These are phyloP conservation scores for Fragum whitleyi DNA, from an alignment of 2,888 invertebrate species.

Conservation along the genomic window DNA sequence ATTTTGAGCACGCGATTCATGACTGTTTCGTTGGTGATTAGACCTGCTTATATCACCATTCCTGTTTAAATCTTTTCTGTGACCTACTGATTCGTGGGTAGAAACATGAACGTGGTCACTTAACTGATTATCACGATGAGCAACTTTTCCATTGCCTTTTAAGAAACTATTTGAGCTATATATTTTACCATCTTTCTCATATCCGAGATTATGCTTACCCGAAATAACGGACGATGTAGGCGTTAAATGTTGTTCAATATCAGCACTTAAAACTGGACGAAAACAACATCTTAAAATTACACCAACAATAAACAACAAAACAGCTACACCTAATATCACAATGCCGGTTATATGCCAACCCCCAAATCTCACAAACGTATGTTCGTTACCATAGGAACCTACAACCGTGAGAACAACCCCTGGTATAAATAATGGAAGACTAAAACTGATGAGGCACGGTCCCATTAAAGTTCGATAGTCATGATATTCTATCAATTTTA, in stretches of 20 bases:
- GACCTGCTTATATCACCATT: neutral
- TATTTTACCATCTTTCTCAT: slow-evolving; percentile 41
- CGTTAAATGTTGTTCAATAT: slow-evolving; percentile 65
- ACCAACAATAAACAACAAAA: slow-evolving; percentile 59
- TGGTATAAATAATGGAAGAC: slow-evolving; percentile 61
- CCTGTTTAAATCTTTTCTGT: neutral
- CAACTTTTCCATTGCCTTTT: slow-evolving; percentile 39
- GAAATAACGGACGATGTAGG: slow-evolving; percentile 59
- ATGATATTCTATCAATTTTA: slow-evolving; percentile 61
- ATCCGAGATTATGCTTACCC: slow-evolving; percentile 52
- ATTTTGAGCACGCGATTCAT: neutral
- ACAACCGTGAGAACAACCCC: slow-evolving; percentile 63
- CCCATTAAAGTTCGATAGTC: slow-evolving; percentile 60
- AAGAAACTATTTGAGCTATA: slow-evolving; percentile 9
- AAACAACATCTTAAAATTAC: slow-evolving; percentile 67
- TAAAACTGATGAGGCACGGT: slow-evolving; percentile 62
- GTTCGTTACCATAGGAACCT: slow-evolving; percentile 65
- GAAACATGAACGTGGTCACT: slow-evolving; percentile 49
- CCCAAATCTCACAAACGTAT: slow-evolving; percentile 64
- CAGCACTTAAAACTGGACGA: slow-evolving; percentile 64
- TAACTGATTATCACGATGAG: slow-evolving; percentile 21
- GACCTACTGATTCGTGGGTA: slow-evolving; percentile 45
- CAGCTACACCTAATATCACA: slow-evolving; percentile 57
- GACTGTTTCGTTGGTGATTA: neutral
- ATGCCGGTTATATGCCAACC: slow-evolving; percentile 70